A percentile compares a stretch with the other conserved stretches of the same genome.
Conservation (phyloP, 2,113 vertebrate genomes). For the Proteles cristata region DNA sequence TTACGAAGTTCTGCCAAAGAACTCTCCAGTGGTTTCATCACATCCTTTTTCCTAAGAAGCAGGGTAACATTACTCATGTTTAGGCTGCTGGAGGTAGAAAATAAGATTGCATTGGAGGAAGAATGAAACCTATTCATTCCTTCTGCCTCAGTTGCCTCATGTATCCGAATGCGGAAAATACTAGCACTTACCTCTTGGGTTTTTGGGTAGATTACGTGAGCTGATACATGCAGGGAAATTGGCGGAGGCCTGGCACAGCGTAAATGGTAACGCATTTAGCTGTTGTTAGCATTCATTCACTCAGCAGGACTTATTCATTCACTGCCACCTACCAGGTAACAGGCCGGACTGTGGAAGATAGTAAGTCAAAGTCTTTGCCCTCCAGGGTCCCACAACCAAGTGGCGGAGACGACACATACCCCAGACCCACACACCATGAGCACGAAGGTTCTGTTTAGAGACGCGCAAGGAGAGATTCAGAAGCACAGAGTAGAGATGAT, state of each 20-base stretch:
- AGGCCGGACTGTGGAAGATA: not conserved
- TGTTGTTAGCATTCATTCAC: not conserved
- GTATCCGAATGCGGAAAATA: not conserved
- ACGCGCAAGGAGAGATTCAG: not conserved
- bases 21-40: constrained; percentile 50
- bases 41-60: constrained; percentile 46
- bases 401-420: not conserved
- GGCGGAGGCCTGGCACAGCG: not conserved
- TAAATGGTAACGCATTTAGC: not conserved
- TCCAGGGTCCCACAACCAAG: not conserved
- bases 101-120: not conserved
- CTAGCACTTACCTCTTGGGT: not conserved
- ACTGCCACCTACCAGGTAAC: not conserved
- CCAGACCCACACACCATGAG: not conserved
- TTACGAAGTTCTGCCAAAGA: constrained; percentile 7
- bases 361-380: not conserved
- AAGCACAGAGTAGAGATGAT: not conserved
- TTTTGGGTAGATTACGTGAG: not conserved
- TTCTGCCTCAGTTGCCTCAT: constrained; percentile 4
- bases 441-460: not conserved
- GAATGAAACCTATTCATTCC: not conserved
- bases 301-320: not conserved
- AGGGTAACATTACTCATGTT: constrained; percentile 19
- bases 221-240: not conserved
- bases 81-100: constrained; percentile 22